Evolutionary conservation across 1,140 invertebrate species (phyloP), one percentile per base, ranked within the genome.

Genomic region (Drosophila ogumai): DNA sequence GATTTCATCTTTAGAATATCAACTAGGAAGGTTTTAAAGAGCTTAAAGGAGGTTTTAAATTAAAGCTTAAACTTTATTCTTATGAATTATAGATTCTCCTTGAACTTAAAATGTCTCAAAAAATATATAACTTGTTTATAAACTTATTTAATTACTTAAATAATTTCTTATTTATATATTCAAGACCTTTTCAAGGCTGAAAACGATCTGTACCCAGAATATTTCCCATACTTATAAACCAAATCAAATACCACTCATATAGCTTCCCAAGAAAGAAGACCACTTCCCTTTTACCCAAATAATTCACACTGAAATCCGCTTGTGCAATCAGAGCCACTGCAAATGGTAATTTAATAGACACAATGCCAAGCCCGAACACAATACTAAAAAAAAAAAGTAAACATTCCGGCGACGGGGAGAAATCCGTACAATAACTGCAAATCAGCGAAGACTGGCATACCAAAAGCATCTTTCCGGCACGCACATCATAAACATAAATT

Each of bases 401-500:
- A 40, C 17, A 43, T 66, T 69, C 38, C 19, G 31, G 15, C 28
- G 65, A 46, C 40, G 31, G 32, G 19, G 34, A 40, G 49, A 55
- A 69, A 38, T 77, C 68, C 54, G 61, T 47, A 88, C 84, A 87
- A 87, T 87, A 67, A 77, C 79, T 82, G 76, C 76, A 87, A 87
- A 87, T 87, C 84, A 88, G 84, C 67, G 72, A 80, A 77, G 84
- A 87, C 79, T 79, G 75, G 71, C 64, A 49, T 56, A 66, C 59
- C 79, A 77, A 81, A 71, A 79, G 82, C 82, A 81, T 78, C 82
- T 86, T 86, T 86, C 82, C 82, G 82, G 68, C 78, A 77, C 82
- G 78, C 79, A 81, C 82, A 88, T 88, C 80, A 88, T 88, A 90
- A 88, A 81, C 84, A 88, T 88, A 88, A 88, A 88, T 88, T 79